phyloP scores from a whole-genome alignment of 92 coral and sea anemone genomes.

The Desmophyllum pertusum region DNA sequence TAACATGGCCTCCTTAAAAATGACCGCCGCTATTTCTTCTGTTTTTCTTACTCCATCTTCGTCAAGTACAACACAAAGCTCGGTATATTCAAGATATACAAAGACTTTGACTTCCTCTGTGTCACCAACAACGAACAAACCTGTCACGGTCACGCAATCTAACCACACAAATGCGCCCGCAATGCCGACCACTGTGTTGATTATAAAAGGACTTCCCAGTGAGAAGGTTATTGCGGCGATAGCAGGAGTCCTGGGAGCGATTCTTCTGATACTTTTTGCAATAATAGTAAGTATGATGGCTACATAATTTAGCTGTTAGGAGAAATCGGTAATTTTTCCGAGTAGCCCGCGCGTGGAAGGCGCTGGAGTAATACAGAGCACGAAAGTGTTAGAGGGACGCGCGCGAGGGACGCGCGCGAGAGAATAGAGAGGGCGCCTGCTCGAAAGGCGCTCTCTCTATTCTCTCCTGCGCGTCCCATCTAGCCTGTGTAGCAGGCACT shows the following conservation, averaged over 20 bases:
- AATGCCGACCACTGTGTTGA: slow-evolving; percentile 7
- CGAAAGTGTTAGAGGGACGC: too few relatives aligned
- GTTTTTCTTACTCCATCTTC: neutral
- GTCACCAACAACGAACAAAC: neutral
- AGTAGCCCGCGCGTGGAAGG: too few relatives aligned
- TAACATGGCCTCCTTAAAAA: neutral
- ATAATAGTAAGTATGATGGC: slow-evolving; percentile 49
- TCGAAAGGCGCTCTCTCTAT: too few relatives aligned
- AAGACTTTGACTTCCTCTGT: neutral
- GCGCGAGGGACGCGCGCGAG: too few relatives aligned
- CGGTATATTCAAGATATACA: neutral
- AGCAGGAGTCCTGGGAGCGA: slow-evolving; percentile 56
- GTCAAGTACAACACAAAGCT: neutral
- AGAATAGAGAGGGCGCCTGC: too few relatives aligned
- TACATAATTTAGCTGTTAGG: too few relatives aligned
- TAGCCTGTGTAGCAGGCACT: too few relatives aligned
- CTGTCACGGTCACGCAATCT: slow-evolving; percentile 26
- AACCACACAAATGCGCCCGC: neutral
- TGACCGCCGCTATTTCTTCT: neutral
- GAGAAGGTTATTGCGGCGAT: slow-evolving; percentile 35
- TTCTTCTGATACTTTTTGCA: slow-evolving; percentile 47
- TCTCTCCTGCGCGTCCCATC: too few relatives aligned
- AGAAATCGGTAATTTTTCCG: too few relatives aligned
- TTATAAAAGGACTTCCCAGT: slow-evolving; percentile 26
- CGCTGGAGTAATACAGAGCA: too few relatives aligned